Base-by-base conservation (phyloP, 2,888 invertebrate species). In the Ennomos quercinarius region DNA sequence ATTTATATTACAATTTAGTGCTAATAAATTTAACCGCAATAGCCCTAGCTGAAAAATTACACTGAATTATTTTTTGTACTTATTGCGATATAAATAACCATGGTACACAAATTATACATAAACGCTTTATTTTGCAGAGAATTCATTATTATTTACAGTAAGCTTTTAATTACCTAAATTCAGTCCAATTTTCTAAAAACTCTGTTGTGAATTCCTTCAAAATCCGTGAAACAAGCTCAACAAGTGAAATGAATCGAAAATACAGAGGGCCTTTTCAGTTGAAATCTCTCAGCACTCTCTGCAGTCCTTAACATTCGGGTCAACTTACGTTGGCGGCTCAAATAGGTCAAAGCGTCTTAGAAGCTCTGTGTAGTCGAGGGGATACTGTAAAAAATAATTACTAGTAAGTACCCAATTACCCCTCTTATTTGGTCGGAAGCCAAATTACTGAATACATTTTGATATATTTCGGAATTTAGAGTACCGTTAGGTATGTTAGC, bases 341-440 rank as follows among this genome's bases (percentile, higher is more conserved):
- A 48, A 66, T 51, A 57, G 64, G 61, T 66, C 63, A 62, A 66
- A 64, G 58, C 52, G 61, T 44, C 66, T 63, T 45, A 46, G 53
- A 40, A 10, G 51, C 10, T 41, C 10, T 34, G 12, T 50, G 9
- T 53, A 58, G 53, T 17, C 46, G 34, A 50, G 44, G 50, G n/a
- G 54, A n/a, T 9, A 34, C 44, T 59, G 54, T 1, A 11, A 10
- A 9, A 27, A 43, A 41, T 53, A 49, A 53, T 49, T 41, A 53
- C 53, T 38, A 8, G n/a, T 42, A 39, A 41, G 12, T 9, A 11
- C 40, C 5, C 1, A 39, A 41, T 34, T 9, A 11, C 40, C 5
- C 1, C 40, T 41, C n/a, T 40, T 17, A 17, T 17, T 27, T 27
- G 2, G 27, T 27, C 0, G 27, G 5, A 27, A 27, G 6, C 27